phyloP scores from a whole-genome alignment of 2,113 vertebrate species.

The Xiphophorus couchianus region DNA sequence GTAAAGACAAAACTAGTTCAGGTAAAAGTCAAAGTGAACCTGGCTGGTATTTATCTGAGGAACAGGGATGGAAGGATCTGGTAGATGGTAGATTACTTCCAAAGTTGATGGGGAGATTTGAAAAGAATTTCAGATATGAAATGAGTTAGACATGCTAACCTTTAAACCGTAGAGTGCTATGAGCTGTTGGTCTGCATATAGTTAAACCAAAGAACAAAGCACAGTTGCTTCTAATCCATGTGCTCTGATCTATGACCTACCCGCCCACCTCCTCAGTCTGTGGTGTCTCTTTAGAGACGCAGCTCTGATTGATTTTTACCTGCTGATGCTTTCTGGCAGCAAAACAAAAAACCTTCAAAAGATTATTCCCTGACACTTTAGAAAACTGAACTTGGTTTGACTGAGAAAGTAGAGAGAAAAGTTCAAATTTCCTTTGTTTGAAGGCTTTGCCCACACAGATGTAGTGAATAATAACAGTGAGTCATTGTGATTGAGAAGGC shows the following conservation, averaged over 20 bases:
- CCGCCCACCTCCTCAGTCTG: conserved; percentile 25
- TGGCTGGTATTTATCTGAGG: conserved; percentile 34
- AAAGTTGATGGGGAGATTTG: neutral
- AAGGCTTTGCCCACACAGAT: neutral
- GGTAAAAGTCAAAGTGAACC: conserved; percentile 15
- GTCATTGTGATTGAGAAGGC: no score
- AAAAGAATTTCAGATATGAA: neutral
- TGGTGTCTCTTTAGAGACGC: neutral
- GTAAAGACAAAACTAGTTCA: conserved; percentile 25
- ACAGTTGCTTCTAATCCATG: neutral
- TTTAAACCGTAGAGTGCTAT: no score
- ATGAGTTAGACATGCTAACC: no score
- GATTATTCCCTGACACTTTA: conserved; percentile 25
- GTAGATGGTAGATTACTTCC: neutral
- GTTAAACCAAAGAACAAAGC: neutral
- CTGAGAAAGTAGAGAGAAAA: conserved; percentile 16
- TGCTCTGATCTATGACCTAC: conserved; percentile 18
- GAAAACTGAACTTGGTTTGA: conserved; percentile 9
- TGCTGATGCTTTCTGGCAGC: conserved; percentile 26
- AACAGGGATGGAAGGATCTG: conserved; percentile 3
- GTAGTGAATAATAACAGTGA: no score
- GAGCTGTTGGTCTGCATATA: neutral
- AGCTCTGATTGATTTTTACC: conserved; percentile 39
- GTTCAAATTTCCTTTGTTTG: neutral
- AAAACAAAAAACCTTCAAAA: conserved; percentile 15